Evolutionary conservation across 2,888 invertebrate species (phyloP), one percentile per base, ranked within the genome.

Genomic region (Thumatha senex): DNA sequence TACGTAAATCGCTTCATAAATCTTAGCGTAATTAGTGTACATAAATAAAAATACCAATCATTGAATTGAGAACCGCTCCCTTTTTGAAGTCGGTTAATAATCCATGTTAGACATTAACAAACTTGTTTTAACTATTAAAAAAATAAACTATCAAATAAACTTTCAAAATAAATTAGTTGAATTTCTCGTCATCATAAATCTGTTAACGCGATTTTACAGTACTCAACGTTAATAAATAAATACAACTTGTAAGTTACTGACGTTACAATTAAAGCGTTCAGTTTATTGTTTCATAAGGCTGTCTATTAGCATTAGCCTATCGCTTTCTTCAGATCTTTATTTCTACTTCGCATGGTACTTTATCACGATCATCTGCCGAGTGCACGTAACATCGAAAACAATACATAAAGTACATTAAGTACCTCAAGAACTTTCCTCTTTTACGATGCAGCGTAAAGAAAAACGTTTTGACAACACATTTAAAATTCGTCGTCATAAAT

Each of bases 401-500:
- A 49, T 48, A 46, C 29, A 7, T 13, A 50, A 60, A 60, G 54
- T 55, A 48, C 45, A 38, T 42, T 18, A 48, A 53, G 46, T 11
- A 44, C 54, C 45, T 67, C 54, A 48, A 60, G 38, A 69, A 63
- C 61, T 67, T 69, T 62, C 54, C 38, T 46, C 43, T 54, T 51
- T 43, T 36, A 45, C 14, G 45, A 41, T 34, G 40, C 40, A 47
- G 49, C 56, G 47, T 34, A 58, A 40, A 41, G 36, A 18, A 57
- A 60, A 61, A 63, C 48, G 56, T 59, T 63, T 68, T 48, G 57
- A 63, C 65, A 56, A 61, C 54, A 61, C 57, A 63, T 72, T 72
- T 73, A 67, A 76, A 71, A 72, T 67, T 69, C 63, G 58, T 54
- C 56, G 61, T 66, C 66, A 61, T 66, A 64, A 65, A 70, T 70